A percentile compares a stretch with the other conserved stretches of the same genome.
Conservation (phyloP, 2,888 invertebrate species). For the Xylocampa areola region DNA sequence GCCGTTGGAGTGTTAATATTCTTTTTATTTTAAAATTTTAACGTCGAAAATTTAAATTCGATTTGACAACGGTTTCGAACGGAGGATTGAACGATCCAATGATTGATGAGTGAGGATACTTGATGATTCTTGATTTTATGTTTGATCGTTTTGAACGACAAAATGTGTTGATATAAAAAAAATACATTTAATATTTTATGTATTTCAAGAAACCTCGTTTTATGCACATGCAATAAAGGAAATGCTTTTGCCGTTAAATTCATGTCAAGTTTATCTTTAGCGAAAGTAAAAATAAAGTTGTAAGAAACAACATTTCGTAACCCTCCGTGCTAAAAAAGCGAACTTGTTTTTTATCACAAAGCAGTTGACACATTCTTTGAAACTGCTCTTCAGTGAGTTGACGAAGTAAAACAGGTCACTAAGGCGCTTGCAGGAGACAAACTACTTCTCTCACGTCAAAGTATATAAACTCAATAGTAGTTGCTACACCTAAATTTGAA, state of each 20-base stretch:
- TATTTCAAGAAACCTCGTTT: slow-evolving; percentile 12
- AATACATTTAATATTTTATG: slow-evolving; percentile 33
- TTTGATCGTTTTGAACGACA: slow-evolving; percentile 42
- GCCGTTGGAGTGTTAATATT: slow-evolving; percentile 67
- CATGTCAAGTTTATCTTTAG: neutral
- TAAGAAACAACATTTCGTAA: slow-evolving; percentile 8
- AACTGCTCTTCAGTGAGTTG: slow-evolving; percentile 37
- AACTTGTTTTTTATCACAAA: slow-evolving; percentile 33
- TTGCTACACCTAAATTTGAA: slow-evolving; percentile 22
- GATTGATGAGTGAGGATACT: slow-evolving; percentile 60
- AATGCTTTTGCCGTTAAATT: slow-evolving; percentile 1
- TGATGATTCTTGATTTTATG: slow-evolving; percentile 49
- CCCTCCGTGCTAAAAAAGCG: slow-evolving; percentile 9
- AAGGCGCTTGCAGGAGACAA: slow-evolving; percentile 23
- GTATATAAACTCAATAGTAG: slow-evolving; percentile 26
- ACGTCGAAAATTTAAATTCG: slow-evolving; percentile 65
- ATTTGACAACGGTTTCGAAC: slow-evolving; percentile 68
- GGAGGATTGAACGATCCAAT: slow-evolving; percentile 57
- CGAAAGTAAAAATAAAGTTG: neutral
- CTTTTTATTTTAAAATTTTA: slow-evolving; percentile 58
- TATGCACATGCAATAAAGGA: neutral
- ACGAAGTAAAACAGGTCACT: slow-evolving; percentile 50
- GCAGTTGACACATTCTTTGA: slow-evolving; percentile 42
- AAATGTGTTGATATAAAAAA: slow-evolving; percentile 33
- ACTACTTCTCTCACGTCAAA: slow-evolving; percentile 22